These are phyloP conservation scores for Cephus spinipes DNA, from an alignment of 2,888 invertebrate species.

Conservation along the genomic window DNA sequence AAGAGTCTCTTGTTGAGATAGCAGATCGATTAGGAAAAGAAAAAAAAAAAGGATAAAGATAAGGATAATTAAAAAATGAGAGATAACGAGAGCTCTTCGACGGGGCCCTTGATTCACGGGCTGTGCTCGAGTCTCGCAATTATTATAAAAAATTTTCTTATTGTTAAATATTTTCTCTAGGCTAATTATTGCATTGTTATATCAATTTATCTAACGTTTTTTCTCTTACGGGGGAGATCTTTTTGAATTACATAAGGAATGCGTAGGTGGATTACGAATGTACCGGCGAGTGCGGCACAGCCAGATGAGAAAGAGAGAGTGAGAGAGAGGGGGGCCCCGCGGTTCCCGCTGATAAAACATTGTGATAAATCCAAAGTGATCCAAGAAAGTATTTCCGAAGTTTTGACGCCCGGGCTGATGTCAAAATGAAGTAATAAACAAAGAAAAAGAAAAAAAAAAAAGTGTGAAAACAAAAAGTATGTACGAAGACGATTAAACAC, in stretches of 20 bases:
- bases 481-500: slow-evolving; percentile 18
- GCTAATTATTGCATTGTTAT: slow-evolving; percentile 46
- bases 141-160: slow-evolving; percentile 53
- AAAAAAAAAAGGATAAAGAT: slow-evolving; percentile 4
- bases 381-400: slow-evolving; percentile 65
- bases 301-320: slow-evolving; percentile 5
- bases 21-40: neutral
- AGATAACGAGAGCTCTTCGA: slow-evolving; percentile 18
- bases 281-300: slow-evolving; percentile 9
- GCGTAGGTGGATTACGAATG: slow-evolving; percentile 26
- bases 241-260: slow-evolving; percentile 47
- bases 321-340: slow-evolving; percentile 17
- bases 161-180: slow-evolving; percentile 18
- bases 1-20: neutral
- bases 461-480: slow-evolving; percentile 24
- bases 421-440: slow-evolving; percentile 25
- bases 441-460: slow-evolving; percentile 11
- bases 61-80: slow-evolving; percentile 16
- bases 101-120: slow-evolving; percentile 36
- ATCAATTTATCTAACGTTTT: slow-evolving; percentile 43
- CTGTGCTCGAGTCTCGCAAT: slow-evolving; percentile 51
- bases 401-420: slow-evolving; percentile 25
- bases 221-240: slow-evolving; percentile 50
- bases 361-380: slow-evolving; percentile 67
- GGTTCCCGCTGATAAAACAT: slow-evolving; percentile 42